Percentiles rank a stretch among this genome's conserved stretches.
Conservation (phyloP, 2,113 vertebrate genomes). For the Corynorhinus townsendii region DNA sequence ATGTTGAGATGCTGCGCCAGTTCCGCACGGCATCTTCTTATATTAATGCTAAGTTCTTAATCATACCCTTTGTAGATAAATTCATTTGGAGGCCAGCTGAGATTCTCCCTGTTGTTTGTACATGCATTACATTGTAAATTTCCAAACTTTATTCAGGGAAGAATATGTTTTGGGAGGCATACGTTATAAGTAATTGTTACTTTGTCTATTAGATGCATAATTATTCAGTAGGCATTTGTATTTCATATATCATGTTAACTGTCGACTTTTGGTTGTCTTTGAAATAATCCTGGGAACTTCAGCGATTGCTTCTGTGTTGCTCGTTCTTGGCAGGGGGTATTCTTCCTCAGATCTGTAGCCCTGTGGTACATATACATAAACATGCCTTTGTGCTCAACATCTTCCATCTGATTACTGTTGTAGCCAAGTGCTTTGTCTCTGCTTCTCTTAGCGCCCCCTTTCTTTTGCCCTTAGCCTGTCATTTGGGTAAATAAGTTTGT, state of each 20-base stretch:
- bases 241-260: not conserved
- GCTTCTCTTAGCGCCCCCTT: not conserved
- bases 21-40: not conserved
- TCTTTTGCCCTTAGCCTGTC: not conserved
- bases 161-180: not conserved
- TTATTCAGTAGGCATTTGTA: not conserved
- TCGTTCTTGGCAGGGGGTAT: not conserved
- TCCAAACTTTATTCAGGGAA: conserved; percentile 2
- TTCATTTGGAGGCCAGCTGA: not conserved
- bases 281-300: conserved; percentile 3
- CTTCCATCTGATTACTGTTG: not conserved
- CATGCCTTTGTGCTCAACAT: conserved; percentile 60
- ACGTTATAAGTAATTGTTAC: not conserved
- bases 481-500: conserved; percentile 55
- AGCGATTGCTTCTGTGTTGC: not conserved
- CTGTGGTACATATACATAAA: not conserved
- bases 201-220: not conserved
- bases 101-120: not conserved
- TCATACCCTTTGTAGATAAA: not conserved
- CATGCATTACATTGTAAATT: not conserved
- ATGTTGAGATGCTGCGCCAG: not conserved
- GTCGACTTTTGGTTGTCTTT: not conserved
- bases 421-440: conserved; percentile 29
- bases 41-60: not conserved
- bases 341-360: not conserved